phyloP scores from a whole-genome alignment of 2,113 vertebrate genomes.

The Aspiorhynchus laticeps region DNA sequence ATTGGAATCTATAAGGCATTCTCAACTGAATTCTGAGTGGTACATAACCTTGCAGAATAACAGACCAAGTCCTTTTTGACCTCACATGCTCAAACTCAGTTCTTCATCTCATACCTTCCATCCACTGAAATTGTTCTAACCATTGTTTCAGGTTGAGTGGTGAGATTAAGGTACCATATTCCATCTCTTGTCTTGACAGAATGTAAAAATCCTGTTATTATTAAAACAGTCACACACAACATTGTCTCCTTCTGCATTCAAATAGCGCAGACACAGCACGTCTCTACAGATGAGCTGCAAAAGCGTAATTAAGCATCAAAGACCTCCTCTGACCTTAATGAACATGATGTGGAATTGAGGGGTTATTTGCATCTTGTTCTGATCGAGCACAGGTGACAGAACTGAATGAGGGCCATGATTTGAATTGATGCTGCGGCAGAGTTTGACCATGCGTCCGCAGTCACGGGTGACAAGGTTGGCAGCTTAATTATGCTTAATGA shows the following conservation, averaged over 20 bases:
- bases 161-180: neutral
- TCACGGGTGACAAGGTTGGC: constrained; percentile 48
- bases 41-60: neutral
- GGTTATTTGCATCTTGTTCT: constrained; percentile 51
- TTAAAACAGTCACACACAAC: constrained; percentile 45
- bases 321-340: constrained; percentile 44
- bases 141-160: neutral
- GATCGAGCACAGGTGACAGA: constrained; percentile 43
- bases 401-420: constrained; percentile 44
- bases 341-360: constrained; percentile 21
- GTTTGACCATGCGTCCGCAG: constrained; percentile 19
- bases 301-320: constrained; percentile 50
- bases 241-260: neutral
- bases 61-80: neutral
- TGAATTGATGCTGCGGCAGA: constrained; percentile 16
- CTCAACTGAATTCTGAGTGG: neutral
- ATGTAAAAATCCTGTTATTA: constrained; percentile 17
- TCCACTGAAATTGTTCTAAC: neutral
- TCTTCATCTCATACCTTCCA: neutral
- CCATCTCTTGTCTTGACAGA: neutral
- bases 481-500: constrained; percentile 59
- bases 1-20: neutral
- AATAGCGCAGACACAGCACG: neutral
- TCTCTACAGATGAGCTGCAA: constrained; percentile 19
- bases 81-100: neutral